Conservation (phyloP, 2,113 vertebrate genomes). For the Ellobius talpinus region DNA sequence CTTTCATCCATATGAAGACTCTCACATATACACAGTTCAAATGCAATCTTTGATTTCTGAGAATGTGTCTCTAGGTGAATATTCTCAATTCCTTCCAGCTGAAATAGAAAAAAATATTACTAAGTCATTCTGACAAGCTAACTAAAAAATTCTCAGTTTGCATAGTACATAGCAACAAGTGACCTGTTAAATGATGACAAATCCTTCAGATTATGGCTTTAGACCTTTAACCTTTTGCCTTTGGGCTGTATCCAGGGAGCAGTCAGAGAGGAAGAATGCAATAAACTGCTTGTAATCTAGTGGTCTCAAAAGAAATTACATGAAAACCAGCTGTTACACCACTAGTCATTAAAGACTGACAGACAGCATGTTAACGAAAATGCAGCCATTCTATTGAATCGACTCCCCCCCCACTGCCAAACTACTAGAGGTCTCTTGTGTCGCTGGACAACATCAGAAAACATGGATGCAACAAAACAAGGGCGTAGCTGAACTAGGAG, state of each 20-base stretch:
- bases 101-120: conserved; percentile 22
- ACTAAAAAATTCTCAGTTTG: conserved; percentile 65
- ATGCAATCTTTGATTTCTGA: conserved; percentile 30
- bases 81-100: background rate
- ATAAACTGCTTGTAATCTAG: conserved; percentile 88
- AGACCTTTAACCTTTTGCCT: conserved; percentile 90
- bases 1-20: background rate
- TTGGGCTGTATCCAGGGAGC: conserved; percentile 86
- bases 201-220: conserved; percentile 89
- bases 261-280: conserved; percentile 85
- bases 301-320: conserved; percentile 88
- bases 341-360: conserved; percentile 81
- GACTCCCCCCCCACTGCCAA: conserved; percentile 74
- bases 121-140: conserved; percentile 46
- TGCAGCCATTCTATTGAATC: conserved; percentile 78
- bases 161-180: conserved; percentile 83
- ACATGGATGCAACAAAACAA: conserved; percentile 43
- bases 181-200: conserved; percentile 88
- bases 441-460: conserved; percentile 56
- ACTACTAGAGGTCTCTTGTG: conserved; percentile 17
- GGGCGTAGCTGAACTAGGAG: conserved; percentile 16
- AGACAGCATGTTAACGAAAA: conserved; percentile 85
- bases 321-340: conserved; percentile 86
- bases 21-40: background rate
- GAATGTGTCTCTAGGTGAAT: background rate